Percentiles rank a stretch among this genome's conserved stretches.
Conservation (phyloP, 1,140 invertebrate species). For the Aphaenogaster ashmeadi region DNA sequence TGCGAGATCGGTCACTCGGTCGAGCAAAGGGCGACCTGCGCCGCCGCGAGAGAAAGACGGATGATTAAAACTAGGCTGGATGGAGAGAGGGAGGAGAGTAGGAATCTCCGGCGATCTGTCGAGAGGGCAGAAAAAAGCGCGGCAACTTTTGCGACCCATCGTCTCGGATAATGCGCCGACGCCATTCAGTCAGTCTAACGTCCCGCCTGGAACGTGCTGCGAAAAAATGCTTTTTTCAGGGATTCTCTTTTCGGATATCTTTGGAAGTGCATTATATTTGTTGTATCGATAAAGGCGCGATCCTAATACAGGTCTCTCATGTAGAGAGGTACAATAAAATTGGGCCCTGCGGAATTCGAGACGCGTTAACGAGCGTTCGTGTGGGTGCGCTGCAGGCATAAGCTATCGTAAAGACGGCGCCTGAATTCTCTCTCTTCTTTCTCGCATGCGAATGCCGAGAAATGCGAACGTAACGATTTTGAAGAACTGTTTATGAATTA, state of each 20-base stretch:
- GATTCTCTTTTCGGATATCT: not conserved
- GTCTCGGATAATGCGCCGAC: slow-evolving; percentile 8
- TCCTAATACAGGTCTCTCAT: slow-evolving; percentile 12
- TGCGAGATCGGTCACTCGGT: slow-evolving; percentile 51
- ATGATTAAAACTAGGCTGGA: not conserved
- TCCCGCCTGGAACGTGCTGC: not conserved
- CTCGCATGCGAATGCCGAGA: not conserved
- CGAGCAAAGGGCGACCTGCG: slow-evolving; percentile 5
- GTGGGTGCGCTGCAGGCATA: not conserved
- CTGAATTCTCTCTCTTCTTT: not conserved
- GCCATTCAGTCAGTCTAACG: slow-evolving; percentile 19
- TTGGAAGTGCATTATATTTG: not conserved
- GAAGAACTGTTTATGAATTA: not conserved
- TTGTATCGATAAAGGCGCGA: slow-evolving; percentile 33
- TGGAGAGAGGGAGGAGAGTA: not conserved
- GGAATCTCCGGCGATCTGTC: not conserved
- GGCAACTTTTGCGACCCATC: slow-evolving; percentile 44
- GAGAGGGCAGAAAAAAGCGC: slow-evolving; percentile 41
- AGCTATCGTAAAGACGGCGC: not conserved
- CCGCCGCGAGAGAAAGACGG: not conserved
- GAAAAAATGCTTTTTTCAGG: slow-evolving; percentile 17
- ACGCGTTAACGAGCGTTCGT: not conserved
- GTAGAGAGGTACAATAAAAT: slow-evolving; percentile 28
- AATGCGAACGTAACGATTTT: not conserved
- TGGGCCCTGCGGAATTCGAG: slow-evolving; percentile 4